These are phyloP conservation scores for Melanostoma scalare DNA, from an alignment of 2,888 invertebrate species.

Conservation along the genomic window DNA sequence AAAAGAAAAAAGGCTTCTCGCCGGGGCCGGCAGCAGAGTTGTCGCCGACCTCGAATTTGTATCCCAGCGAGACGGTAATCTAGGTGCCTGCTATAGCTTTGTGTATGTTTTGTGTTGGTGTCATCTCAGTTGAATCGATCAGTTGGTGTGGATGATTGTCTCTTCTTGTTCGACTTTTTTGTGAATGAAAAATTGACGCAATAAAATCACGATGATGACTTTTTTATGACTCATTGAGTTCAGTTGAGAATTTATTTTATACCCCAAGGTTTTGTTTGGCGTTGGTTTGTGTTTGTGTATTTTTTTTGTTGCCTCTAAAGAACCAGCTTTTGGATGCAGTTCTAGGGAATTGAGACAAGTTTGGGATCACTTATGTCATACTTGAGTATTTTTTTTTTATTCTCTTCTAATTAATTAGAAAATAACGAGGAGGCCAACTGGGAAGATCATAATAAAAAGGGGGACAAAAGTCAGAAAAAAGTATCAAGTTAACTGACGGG, in stretches of 20 bases:
- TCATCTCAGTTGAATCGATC: slow-evolving; percentile 44
- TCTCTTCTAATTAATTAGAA: slow-evolving; percentile 39
- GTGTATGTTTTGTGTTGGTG: not conserved
- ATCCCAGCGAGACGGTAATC: slow-evolving; percentile 29
- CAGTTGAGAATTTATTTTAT: slow-evolving; percentile 13
- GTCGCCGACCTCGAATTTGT: slow-evolving; percentile 40
- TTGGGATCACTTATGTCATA: slow-evolving; percentile 51
- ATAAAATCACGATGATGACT: slow-evolving; percentile 65
- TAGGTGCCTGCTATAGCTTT: slow-evolving; percentile 41
- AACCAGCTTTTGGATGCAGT: slow-evolving; percentile 41
- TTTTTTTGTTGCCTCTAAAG: slow-evolving; percentile 24
- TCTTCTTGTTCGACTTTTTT: slow-evolving; percentile 47
- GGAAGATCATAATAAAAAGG: slow-evolving; percentile 22
- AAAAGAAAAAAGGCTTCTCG: slow-evolving; percentile 37
- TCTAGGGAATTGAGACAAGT: slow-evolving; percentile 35
- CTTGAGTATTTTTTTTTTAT: slow-evolving; percentile 21
- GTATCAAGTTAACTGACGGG: slow-evolving; percentile 21
- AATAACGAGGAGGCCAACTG: slow-evolving; percentile 29
- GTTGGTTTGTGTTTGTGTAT: slow-evolving; percentile 10
- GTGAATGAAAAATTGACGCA: slow-evolving; percentile 69
- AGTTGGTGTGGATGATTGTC: slow-evolving; percentile 38
- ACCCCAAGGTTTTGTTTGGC: no score
- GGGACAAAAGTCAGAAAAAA: slow-evolving; percentile 15
- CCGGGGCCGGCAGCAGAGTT: not conserved
- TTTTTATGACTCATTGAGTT: slow-evolving; percentile 65